These are phyloP conservation scores for Sylvilagus floridanus DNA, from an alignment of 2,797 vertebrate genomes.

Conservation along the genomic window DNA sequence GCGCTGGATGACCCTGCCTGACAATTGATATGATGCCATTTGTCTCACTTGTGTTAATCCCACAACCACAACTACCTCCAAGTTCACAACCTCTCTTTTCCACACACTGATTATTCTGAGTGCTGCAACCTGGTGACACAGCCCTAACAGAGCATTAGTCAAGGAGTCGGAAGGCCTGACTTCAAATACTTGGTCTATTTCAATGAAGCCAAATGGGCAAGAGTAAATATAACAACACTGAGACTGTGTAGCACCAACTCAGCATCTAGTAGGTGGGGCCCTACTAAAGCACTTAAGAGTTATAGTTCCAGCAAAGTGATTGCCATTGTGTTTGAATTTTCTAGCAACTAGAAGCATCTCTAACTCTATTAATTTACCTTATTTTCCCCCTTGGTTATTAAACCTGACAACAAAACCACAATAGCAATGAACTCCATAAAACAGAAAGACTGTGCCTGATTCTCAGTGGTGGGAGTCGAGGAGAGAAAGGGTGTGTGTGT, in stretches of 20 bases:
- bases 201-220: not conserved
- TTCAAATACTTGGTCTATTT: conserved; percentile 3
- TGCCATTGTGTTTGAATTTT: not conserved
- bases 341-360: not conserved
- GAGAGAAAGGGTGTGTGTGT: not conserved
- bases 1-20: not conserved
- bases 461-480: not conserved
- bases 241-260: not conserved
- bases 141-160: not conserved
- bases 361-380: not conserved
- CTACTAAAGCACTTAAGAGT: not conserved
- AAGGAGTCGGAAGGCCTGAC: not conserved
- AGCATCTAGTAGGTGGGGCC: not conserved
- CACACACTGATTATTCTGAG: not conserved
- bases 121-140: not conserved
- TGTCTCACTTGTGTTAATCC: not conserved
- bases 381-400: not conserved
- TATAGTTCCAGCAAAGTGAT: conserved; percentile 10
- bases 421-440: not conserved
- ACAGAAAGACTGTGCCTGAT: not conserved
- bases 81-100: not conserved
- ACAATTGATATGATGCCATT: not conserved
- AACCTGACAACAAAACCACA: conserved; percentile 15
- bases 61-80: not conserved
- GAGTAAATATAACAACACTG: not conserved